Evolutionary conservation across 2,797 vertebrate species (phyloP), one percentile per base, ranked within the genome.

Genomic region (Enteromius treurensis): DNA sequence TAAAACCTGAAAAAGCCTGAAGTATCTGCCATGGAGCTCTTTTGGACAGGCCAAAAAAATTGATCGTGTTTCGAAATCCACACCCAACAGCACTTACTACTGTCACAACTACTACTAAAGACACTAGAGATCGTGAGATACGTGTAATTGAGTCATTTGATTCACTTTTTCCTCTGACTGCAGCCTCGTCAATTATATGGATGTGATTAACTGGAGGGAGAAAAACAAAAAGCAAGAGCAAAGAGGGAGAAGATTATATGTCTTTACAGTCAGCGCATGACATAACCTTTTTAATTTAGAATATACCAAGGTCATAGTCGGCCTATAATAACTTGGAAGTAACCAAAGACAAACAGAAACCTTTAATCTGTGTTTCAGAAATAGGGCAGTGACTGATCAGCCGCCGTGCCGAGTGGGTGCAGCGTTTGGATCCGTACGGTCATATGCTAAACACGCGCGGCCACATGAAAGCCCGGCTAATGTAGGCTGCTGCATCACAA

Each of bases 281-380:
- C 90, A 89, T 91, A 91, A 90, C 89, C 86, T 89, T 90, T 90
- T 90, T 86, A 89, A 91, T 89, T 90, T 91, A 90, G 88, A 88
- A 87, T 83, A 87, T 75, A 77, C 53, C 87, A 90, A 89, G 90
- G 88, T 90, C 91, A 91, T 85, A 81, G 81, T 86, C 91, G 85
- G 87, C 89, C 88, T 89, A 91, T 91, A 92, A 93, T 92, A 90
- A 90, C 87, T 87, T 86, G 85, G 73, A 77, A 92, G 90, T 92
- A 91, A 92, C 90, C 91, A 91, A 92, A 92, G 86, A 89, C 89
- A 89, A 92, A 92, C 89, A 91, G 89, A 91, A 92, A 88, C 82
- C 90, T 91, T 88, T 91, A 91, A 91, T 91, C 89, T 89, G 84
- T 81, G 74, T 87, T 90, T 87, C 77, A 89, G 90, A 91, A 90